These are phyloP conservation scores for Epinephelus cyanopodus DNA, from an alignment of 2,113 vertebrate species.

Conservation along the genomic window DNA sequence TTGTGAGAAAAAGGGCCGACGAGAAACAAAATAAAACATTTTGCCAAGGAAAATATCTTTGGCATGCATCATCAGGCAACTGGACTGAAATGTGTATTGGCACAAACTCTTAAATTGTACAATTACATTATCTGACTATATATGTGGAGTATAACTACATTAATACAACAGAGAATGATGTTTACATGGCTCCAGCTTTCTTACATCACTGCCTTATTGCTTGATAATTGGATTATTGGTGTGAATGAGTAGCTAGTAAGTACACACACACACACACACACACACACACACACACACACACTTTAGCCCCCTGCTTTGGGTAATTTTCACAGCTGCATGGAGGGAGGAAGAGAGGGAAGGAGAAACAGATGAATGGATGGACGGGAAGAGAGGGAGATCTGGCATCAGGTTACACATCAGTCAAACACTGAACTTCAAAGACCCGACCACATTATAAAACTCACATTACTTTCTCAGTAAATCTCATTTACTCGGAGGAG, in stretches of 20 bases:
- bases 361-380: slow-evolving; percentile 63
- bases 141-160: not conserved
- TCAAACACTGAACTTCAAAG: slow-evolving; percentile 70
- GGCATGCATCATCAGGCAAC: not conserved
- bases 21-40: not conserved
- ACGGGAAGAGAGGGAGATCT: slow-evolving; percentile 49
- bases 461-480: slow-evolving; percentile 43
- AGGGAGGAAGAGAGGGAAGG: slow-evolving; percentile 41
- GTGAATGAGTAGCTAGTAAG: not conserved
- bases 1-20: not conserved
- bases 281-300: slow-evolving; percentile 1
- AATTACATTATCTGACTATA: not conserved
- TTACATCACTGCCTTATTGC: slow-evolving; percentile 14
- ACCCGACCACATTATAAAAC: slow-evolving; percentile 50
- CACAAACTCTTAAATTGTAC: not conserved
- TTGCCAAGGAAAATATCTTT: not conserved
- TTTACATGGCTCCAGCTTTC: slow-evolving; percentile 19
- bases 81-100: not conserved
- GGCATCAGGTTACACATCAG: slow-evolving; percentile 68
- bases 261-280: not conserved
- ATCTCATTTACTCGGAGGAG: slow-evolving; percentile 37
- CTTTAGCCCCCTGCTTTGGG: slow-evolving; percentile 3
- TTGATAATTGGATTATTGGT: slow-evolving; percentile 23
- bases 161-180: not conserved
- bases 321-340: slow-evolving; percentile 69